These are phyloP conservation scores for Helicoverpa zea DNA, from an alignment of 1,140 invertebrate species.

Conservation along the genomic window DNA sequence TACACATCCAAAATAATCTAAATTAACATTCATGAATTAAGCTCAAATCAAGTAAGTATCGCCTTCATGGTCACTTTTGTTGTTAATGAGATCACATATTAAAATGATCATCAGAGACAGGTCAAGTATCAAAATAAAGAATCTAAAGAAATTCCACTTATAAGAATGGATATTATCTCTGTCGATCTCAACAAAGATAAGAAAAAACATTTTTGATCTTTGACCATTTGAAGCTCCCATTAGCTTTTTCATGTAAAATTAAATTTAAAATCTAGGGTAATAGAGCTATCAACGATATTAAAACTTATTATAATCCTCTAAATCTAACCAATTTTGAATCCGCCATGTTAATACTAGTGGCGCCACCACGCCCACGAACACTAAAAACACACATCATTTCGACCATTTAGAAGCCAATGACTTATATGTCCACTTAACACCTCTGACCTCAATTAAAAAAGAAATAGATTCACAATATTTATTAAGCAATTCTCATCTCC, in stretches of 20 bases:
- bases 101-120: no score
- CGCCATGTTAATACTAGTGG: constrained; percentile 15
- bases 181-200: no score
- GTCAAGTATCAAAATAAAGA: no score
- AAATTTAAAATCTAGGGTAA: constrained; percentile 28
- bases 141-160: no score
- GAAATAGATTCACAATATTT: constrained; percentile 11
- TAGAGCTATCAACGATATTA: constrained; percentile 32
- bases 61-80: no score
- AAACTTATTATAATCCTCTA: constrained; percentile 26
- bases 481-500: constrained; percentile 36
- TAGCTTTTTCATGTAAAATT: neutral
- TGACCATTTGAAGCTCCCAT: no score
- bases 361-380: constrained; percentile 35
- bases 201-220: no score
- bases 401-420: constrained; percentile 9
- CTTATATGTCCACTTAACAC: constrained; percentile 13
- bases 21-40: no score
- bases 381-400: constrained; percentile 24
- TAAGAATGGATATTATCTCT: no score
- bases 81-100: no score
- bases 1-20: no score
- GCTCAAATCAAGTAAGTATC: no score
- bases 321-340: constrained; percentile 19
- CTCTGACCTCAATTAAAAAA: constrained; percentile 21